Percentiles rank a stretch among this genome's conserved stretches.
phyloP scores from a whole-genome alignment of 2,113 vertebrate genomes.

The Rhynchomys soricoides region DNA sequence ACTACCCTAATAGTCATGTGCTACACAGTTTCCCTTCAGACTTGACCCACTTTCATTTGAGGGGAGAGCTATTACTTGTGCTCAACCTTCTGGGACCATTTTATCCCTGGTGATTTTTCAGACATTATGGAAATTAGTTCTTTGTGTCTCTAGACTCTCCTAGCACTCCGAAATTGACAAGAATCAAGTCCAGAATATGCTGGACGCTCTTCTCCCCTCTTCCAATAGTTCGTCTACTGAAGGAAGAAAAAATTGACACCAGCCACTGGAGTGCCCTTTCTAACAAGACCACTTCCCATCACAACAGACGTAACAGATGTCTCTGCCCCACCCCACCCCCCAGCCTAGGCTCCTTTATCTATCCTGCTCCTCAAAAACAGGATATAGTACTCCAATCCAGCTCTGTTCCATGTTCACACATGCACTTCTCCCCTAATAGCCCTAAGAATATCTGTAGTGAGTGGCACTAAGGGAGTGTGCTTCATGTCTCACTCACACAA shows the following conservation, averaged over 20 bases:
- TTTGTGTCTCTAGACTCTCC: not conserved
- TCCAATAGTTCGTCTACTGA: not conserved
- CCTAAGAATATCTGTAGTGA: not conserved
- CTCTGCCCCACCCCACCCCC: not conserved
- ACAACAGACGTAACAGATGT: not conserved
- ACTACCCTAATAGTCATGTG: not conserved
- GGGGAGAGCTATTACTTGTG: not conserved
- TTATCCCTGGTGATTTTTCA: conserved; percentile 19
- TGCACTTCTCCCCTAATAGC: not conserved
- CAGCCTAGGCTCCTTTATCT: not conserved
- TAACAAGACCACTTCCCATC: not conserved
- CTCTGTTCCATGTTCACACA: not conserved
- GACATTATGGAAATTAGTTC: not conserved
- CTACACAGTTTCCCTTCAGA: not conserved
- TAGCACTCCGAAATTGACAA: not conserved
- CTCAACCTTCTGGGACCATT: not conserved
- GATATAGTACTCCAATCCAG: not conserved
- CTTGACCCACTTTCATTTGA: not conserved
- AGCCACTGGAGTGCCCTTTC: not conserved
- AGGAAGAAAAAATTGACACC: not conserved
- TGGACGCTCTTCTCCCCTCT: not conserved
- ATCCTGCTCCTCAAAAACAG: not conserved
- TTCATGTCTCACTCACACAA: not conserved
- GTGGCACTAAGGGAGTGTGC: not conserved
- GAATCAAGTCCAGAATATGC: not conserved